Evolutionary conservation across 2,888 invertebrate genomes (phyloP).

Genomic region (Hydrotaea diabolus): DNA sequence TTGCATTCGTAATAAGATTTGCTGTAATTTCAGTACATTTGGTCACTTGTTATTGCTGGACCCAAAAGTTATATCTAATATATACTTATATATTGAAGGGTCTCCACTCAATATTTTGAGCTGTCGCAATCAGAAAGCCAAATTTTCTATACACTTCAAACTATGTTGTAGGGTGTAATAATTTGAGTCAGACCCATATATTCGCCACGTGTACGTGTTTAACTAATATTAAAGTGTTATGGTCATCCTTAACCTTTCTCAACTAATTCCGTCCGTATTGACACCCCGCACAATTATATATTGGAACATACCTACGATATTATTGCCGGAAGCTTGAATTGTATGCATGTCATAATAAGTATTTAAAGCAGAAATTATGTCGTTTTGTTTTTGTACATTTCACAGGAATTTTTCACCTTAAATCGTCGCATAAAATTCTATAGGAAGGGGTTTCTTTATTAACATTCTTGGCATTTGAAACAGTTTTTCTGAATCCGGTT

Average conservation of each 20-base stretch:
- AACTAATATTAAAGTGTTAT: slow-evolving; percentile 8
- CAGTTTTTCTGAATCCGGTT: background rate
- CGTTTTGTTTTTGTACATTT: background rate
- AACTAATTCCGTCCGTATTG: background rate
- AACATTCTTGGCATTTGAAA: slow-evolving; percentile 1
- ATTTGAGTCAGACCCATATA: too few species aligned
- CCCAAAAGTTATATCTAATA: too few species aligned
- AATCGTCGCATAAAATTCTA: background rate
- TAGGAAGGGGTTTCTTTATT: background rate
- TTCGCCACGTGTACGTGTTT: background rate
- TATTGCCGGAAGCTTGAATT: background rate
- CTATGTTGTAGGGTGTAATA: too few species aligned
- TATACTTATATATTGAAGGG: too few species aligned
- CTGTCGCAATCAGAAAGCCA: too few species aligned
- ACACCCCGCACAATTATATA: background rate
- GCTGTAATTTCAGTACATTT: too few species aligned
- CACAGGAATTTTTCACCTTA: background rate
- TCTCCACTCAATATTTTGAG: too few species aligned
- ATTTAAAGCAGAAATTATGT: background rate
- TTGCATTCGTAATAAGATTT: too few species aligned
- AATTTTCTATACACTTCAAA: too few species aligned
- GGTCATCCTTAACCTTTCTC: slow-evolving; percentile 2
- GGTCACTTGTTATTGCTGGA: too few species aligned
- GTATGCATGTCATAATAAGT: slow-evolving; percentile 2
- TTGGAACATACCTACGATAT: background rate